These are phyloP conservation scores for Imbricaverruca yamaguchii DNA, from an alignment of 2,888 invertebrate species.

Conservation along the genomic window DNA sequence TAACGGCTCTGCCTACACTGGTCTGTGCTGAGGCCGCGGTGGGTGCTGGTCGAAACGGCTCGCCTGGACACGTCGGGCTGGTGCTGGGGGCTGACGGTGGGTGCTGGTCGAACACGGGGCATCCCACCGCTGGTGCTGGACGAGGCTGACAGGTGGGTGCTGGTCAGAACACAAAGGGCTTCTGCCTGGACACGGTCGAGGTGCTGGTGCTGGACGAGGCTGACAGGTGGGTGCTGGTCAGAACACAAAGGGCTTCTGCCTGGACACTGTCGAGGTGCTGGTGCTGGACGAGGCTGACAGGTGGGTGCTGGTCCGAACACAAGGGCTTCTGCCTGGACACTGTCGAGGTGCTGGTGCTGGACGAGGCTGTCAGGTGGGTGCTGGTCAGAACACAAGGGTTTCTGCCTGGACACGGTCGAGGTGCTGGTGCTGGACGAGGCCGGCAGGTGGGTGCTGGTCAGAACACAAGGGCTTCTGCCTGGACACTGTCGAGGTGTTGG, in stretches of 20 bases:
- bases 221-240: not conserved
- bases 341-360: constrained; percentile 78
- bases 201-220: constrained; percentile 63
- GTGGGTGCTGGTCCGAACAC: constrained; percentile 35
- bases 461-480: not conserved
- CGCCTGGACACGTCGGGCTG: constrained; percentile 79
- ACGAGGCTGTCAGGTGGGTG: constrained; percentile 72
- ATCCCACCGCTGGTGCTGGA: constrained; percentile 56
- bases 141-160: constrained; percentile 70
- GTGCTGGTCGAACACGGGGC: too few relatives aligned
- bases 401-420: constrained; percentile 82
- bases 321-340: constrained; percentile 52
- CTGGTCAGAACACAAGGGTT: constrained; percentile 79
- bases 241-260: not conserved
- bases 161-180: constrained; percentile 76
- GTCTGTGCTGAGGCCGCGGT: constrained; percentile 73
- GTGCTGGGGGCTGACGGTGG: constrained; percentile 49
- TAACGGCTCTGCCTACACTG: constrained; percentile 54
- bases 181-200: constrained; percentile 82
- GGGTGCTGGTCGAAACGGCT: constrained; percentile 91
- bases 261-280: constrained; percentile 82
- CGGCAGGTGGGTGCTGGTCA: not conserved
- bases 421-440: constrained; percentile 63
- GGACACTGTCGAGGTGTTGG: constrained; percentile 82
- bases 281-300: constrained; percentile 70